Conservation (phyloP, 2,797 vertebrate species). For the Myotis planiceps region DNA sequence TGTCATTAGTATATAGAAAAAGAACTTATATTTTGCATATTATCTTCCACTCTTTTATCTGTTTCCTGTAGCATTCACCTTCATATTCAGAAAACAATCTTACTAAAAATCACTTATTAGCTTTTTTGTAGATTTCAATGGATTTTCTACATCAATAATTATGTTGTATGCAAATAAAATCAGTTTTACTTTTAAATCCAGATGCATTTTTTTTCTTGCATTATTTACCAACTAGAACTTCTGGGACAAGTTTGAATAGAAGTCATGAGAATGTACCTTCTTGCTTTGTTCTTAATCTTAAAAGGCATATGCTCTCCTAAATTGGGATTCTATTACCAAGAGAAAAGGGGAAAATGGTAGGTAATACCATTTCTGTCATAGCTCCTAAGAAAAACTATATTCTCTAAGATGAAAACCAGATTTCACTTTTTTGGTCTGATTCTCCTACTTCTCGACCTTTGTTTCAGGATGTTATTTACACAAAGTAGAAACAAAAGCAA, state of each 20-base stretch:
- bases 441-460: neutral
- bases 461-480: constrained; percentile 29
- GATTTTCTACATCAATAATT: neutral
- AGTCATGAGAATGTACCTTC: neutral
- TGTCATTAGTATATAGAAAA: neutral
- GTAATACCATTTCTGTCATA: neutral
- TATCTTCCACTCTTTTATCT: neutral
- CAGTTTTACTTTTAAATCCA: constrained; percentile 12
- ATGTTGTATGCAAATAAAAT: constrained; percentile 12
- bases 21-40: neutral
- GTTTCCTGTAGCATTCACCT: no score
- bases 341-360: neutral
- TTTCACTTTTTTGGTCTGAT: neutral
- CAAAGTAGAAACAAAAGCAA: constrained; percentile 24
- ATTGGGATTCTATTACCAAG: neutral
- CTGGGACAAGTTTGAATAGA: neutral
- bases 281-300: constrained; percentile 21
- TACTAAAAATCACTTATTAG: constrained; percentile 30
- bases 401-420: neutral
- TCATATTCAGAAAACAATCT: neutral
- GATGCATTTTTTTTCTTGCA: neutral
- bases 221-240: neutral
- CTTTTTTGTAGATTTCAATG: constrained; percentile 10
- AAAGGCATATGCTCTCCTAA: neutral
- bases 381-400: neutral